Conservation (phyloP, 2,797 vertebrate genomes). For the Artibeus lituratus region DNA sequence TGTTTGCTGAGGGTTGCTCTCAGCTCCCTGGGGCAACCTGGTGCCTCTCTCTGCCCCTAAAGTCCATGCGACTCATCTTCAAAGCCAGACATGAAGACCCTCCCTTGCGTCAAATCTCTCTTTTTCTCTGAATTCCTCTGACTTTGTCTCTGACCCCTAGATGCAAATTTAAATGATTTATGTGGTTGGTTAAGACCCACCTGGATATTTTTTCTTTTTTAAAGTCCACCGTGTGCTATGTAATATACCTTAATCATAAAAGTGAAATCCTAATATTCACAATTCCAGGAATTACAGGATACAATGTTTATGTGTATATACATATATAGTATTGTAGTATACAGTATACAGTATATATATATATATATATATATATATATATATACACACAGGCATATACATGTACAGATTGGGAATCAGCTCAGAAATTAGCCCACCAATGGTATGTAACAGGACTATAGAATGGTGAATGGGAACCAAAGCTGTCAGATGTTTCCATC, state of each 20-base stretch:
- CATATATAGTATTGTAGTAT: too few relatives aligned
- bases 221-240: background rate
- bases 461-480: background rate
- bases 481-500: background rate
- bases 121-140: background rate
- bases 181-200: background rate
- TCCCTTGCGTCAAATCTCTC: background rate
- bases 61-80: background rate
- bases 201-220: background rate
- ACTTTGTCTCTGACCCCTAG: background rate
- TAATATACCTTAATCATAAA: background rate
- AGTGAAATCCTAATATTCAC: background rate
- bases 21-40: background rate
- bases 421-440: background rate
- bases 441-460: background rate
- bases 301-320: background rate
- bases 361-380: too few relatives aligned
- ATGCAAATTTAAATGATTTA: background rate
- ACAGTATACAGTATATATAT: too few relatives aligned
- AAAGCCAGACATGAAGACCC: background rate
- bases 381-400: too few relatives aligned
- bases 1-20: background rate
- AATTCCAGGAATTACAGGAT: background rate
- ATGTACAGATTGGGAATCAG: too few relatives aligned
- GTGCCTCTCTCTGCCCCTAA: background rate